Evolutionary conservation across 2,797 vertebrate species (phyloP).

Genomic region (Siniperca obscura): DNA sequence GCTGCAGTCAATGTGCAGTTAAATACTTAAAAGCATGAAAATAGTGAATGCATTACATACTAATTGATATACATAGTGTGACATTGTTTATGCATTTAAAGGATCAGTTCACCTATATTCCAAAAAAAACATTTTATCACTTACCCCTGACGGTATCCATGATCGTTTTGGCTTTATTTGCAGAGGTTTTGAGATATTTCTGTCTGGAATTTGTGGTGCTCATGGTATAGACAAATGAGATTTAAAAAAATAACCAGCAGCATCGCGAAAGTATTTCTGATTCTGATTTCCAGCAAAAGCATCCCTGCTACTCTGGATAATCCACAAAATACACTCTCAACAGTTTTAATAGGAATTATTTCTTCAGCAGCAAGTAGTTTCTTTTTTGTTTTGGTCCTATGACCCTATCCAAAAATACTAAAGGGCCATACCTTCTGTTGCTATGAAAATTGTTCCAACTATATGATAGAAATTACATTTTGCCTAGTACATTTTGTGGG

Average conservation of each 20-base stretch:
- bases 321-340: not conserved
- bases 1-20: conserved; percentile 28
- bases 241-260: conserved; percentile 1
- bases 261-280: not conserved
- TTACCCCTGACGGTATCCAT: not conserved
- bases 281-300: not conserved
- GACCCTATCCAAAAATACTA: not conserved
- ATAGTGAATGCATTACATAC: not conserved
- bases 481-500: not conserved
- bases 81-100: conserved; percentile 5
- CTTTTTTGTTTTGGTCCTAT: not conserved
- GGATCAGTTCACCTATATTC: conserved; percentile 4
- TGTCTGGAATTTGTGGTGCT: conserved; percentile 3
- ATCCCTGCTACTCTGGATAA: conserved; percentile 1
- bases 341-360: not conserved
- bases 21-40: conserved; percentile 7
- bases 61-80: not conserved
- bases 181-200: conserved; percentile 11
- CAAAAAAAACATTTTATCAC: conserved; percentile 5
- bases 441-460: not conserved
- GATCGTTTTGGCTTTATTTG: conserved; percentile 6
- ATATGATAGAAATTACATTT: not conserved
- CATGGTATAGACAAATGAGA: not conserved
- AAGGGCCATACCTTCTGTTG: not conserved
- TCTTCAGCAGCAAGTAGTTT: not conserved